Base-by-base conservation (phyloP, 2,113 vertebrate species). In the Pteruthius melanotis region DNA sequence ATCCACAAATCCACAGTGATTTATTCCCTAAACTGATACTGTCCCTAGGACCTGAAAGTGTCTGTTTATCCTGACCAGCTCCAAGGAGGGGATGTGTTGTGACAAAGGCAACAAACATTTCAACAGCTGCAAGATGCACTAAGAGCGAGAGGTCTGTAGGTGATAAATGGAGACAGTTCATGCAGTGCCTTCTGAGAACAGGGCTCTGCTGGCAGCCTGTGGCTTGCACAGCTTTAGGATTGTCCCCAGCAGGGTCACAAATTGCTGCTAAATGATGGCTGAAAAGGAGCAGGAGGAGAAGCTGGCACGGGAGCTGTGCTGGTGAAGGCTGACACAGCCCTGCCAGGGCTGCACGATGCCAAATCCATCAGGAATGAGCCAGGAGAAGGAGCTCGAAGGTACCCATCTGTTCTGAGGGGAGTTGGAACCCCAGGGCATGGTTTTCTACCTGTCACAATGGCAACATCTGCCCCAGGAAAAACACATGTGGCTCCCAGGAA, bases 281-380 rank as follows among this genome's bases (percentile, higher is more conserved):
- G 4, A 79, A 15, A 1, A 7, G 13, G 24, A 45, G 49, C 7
- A 15, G 70, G 54, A 81, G 60, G 31, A 90, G 61, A 63, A 83
- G 76, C 33, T 47, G 76, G 44, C 2, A 5, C 66, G 16, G 66
- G 57, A 20, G 52, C 52, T 68, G 61, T 1, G 13, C 66, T 76
- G 49, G 63, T 3, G 5, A 79, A 54, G 35, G 76, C 60, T 90
- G 56, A 59, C 40, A 35, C 5, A 0, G 0, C n/a, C 24, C n/a
- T 72, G 68, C 54, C 59, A 31, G 77, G 56, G 68, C 77, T 77
- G 30, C 33, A 56, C 1, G 4, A 24, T 65, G 37, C n/a, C 85
- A 93, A 79, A 70, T 57, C 37, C 47, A 54, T 12, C 45, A 3
- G 1, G 47, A 68, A 33, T 1, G 7, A 83, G 65, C n/a, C 2